phyloP scores from a whole-genome alignment of 2,797 vertebrate genomes.

The Platalea minor region DNA sequence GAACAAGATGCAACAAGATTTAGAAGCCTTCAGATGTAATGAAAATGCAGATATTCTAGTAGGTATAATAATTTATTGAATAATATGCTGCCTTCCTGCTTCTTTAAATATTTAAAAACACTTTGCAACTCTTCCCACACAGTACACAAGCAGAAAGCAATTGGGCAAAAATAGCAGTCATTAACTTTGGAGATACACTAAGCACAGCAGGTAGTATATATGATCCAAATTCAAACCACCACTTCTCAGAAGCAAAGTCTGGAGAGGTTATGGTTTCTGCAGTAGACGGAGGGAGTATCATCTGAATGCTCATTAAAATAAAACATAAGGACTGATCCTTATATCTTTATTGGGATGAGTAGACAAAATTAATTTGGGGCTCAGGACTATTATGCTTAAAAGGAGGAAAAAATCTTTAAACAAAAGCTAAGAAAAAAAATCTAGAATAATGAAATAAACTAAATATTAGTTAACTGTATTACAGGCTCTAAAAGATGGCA shows the following conservation, averaged over 20 bases:
- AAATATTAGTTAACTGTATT: neutral
- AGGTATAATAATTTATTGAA: neutral
- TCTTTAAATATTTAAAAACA: conserved; percentile 57
- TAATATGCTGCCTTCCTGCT: neutral
- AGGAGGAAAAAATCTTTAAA: neutral
- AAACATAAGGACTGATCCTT: neutral
- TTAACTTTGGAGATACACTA: conserved; percentile 45
- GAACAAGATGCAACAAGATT: neutral
- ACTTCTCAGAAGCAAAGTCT: conserved; percentile 16
- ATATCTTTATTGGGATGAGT: neutral
- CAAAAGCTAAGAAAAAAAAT: neutral
- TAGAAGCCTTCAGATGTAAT: neutral
- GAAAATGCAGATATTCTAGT: conserved; percentile 4
- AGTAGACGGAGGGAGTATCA: neutral
- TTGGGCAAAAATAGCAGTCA: conserved; percentile 59
- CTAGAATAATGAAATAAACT: neutral
- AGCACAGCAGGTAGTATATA: conserved; percentile 39
- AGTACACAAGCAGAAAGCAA: conserved; percentile 43
- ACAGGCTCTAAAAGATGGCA: neutral
- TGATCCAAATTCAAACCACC: conserved; percentile 46
- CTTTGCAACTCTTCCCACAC: conserved; percentile 22
- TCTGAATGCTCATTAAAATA: conserved; percentile 28
- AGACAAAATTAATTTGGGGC: neutral
- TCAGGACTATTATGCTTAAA: neutral
- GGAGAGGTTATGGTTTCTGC: conserved; percentile 13